Base-by-base conservation (phyloP, 2,888 invertebrate species). In the Heliconius aoede region DNA sequence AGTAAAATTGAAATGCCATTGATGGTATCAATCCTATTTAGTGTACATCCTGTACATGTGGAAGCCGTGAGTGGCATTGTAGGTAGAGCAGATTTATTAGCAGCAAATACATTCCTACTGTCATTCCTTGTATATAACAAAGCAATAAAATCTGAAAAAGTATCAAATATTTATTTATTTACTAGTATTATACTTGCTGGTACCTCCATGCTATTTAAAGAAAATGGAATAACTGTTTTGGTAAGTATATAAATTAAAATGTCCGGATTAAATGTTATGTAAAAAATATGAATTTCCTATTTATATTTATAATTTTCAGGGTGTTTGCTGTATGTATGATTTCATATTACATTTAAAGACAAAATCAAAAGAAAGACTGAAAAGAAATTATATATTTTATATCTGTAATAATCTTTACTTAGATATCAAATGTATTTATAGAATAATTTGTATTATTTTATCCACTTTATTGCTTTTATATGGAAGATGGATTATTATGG, bases 41-140 rank as follows among this genome's bases (percentile, higher is more conserved):
- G 98, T 21, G 96, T 97, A 24, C 99, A 99, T 95, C 99, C 99
- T 0, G 93, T 99, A 71, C 99, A 99, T 90, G 96, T 97, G 0
- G 99, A 99, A 95, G 97, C 98, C 78, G 98, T 99, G 4, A 96
- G 97, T 77, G 98, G 98, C 28, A 95, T 99, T 76, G 99, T 99
- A 18, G 99, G 99, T 32, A 94, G 99, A 86, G 99, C 99, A 55
- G 99, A 99, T 90, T 93, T 99, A 73, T 93, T 99, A 80, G 97
- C 98, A 87, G 96, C 97, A 4, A 90, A 97, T 15, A 96, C 97
- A 81, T 98, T 97, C 86, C 95, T 98, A 82, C 80, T 96, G 71
- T 95, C 97, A 61, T 95, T 98, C 82, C 88, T 97, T 78, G 88
- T 94, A 72, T 98, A 97, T 88, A 92, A 95, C n/a, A 86, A 87